Conservation (phyloP, 2,797 vertebrate species). For the Scolopax rusticola region DNA sequence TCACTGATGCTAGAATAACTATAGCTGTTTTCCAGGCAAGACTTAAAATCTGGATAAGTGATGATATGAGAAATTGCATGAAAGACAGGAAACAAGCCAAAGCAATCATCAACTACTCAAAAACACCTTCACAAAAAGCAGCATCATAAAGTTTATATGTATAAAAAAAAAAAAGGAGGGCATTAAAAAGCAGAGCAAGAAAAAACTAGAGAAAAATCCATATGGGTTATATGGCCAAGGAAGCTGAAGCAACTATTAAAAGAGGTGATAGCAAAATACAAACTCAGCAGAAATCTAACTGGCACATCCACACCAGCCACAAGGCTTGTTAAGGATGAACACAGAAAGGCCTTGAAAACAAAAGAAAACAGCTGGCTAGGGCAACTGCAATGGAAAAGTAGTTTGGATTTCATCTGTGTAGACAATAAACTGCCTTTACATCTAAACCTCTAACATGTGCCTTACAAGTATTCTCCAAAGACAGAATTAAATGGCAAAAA, state of each 20-base stretch:
- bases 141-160: slow-evolving; percentile 33
- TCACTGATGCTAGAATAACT: slow-evolving; percentile 55
- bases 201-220: slow-evolving; percentile 39
- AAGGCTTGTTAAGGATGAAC: slow-evolving; percentile 24
- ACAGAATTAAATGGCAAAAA: slow-evolving; percentile 9
- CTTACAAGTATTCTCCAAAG: not conserved
- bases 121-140: slow-evolving; percentile 70
- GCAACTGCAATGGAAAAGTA: not conserved
- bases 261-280: slow-evolving; percentile 35
- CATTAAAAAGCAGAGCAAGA: slow-evolving; percentile 42
- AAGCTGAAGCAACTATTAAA: slow-evolving; percentile 28
- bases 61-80: slow-evolving; percentile 55
- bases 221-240: slow-evolving; percentile 22
- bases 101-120: slow-evolving; percentile 65
- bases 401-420: not conserved
- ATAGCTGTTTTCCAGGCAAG: slow-evolving; percentile 51
- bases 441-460: not conserved
- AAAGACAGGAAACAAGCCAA: slow-evolving; percentile 69
- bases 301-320: slow-evolving; percentile 38
- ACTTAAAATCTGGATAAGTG: slow-evolving; percentile 56
- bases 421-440: not conserved
- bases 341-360: slow-evolving; percentile 9
- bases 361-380: slow-evolving; percentile 29
- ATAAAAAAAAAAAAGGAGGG: not conserved
- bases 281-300: slow-evolving; percentile 42